Conservation (phyloP, 2,888 invertebrate genomes). For the Formica aserva region DNA sequence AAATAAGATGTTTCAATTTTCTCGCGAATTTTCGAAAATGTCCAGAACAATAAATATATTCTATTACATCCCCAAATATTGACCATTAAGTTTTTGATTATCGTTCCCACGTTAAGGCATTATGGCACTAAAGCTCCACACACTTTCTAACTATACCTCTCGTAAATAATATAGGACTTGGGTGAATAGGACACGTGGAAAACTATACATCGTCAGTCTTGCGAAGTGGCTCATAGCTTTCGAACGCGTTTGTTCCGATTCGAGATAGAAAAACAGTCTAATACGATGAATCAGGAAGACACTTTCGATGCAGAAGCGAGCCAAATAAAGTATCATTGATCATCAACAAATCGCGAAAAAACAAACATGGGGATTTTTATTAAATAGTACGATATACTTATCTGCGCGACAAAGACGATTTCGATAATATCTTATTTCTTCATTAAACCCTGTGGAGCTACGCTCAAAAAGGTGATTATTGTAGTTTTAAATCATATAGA, state of each 20-base stretch:
- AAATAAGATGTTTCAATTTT: neutral
- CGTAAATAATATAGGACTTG: slow-evolving; percentile 76
- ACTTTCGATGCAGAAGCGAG: neutral
- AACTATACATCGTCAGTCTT: slow-evolving; percentile 72
- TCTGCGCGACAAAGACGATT: neutral
- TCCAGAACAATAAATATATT: neutral
- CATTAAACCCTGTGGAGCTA: neutral
- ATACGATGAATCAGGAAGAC: slow-evolving; percentile 25
- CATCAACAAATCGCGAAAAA: neutral
- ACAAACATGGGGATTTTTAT: neutral
- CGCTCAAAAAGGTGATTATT: slow-evolving; percentile 23
- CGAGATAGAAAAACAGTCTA: neutral
- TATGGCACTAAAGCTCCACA: slow-evolving; percentile 53
- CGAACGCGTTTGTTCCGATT: slow-evolving; percentile 33
- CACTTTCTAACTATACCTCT: slow-evolving; percentile 68
- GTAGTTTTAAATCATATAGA: neutral
- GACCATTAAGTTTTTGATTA: slow-evolving; percentile 52
- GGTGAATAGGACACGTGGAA: slow-evolving; percentile 78
- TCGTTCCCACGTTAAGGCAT: slow-evolving; percentile 8
- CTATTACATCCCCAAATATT: slow-evolving; percentile 23
- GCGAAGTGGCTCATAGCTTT: slow-evolving; percentile 53
- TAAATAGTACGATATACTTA: neutral
- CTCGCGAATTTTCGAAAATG: neutral
- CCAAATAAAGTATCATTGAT: neutral
- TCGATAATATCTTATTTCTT: slow-evolving; percentile 17